These are phyloP conservation scores for Melanogrammus aeglefinus DNA, from an alignment of 2,797 vertebrate genomes.

Conservation along the genomic window DNA sequence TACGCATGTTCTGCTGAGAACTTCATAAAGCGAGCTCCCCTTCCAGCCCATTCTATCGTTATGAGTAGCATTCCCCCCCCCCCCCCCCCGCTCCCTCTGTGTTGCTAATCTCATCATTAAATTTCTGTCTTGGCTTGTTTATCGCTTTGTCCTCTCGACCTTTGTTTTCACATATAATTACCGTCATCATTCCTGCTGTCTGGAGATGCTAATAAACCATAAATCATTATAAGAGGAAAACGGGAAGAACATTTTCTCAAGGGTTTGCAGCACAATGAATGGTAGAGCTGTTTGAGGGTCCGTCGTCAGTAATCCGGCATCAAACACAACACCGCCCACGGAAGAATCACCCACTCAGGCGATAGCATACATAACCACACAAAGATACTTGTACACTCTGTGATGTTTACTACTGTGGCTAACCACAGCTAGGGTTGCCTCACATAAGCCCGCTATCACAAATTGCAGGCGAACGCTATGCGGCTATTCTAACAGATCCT, in stretches of 20 bases:
- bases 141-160: background rate
- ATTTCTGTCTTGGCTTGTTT: background rate
- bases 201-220: conserved; percentile 3
- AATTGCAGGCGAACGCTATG: background rate
- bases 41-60: background rate
- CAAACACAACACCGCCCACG: background rate
- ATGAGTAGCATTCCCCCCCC: background rate
- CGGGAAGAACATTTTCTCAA: background rate
- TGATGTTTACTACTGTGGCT: background rate
- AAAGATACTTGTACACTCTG: background rate
- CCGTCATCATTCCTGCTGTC: conserved; percentile 3
- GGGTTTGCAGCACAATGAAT: background rate
- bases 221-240: conserved; percentile 28
- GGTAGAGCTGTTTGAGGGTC: background rate
- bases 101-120: background rate
- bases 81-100: background rate
- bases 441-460: background rate
- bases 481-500: background rate
- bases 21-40: background rate
- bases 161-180: conserved; percentile 5
- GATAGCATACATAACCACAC: background rate
- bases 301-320: background rate
- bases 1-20: background rate
- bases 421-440: background rate
- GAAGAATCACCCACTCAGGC: background rate